Conservation (phyloP, 2,888 invertebrate species). For the Drosophila colorata region DNA sequence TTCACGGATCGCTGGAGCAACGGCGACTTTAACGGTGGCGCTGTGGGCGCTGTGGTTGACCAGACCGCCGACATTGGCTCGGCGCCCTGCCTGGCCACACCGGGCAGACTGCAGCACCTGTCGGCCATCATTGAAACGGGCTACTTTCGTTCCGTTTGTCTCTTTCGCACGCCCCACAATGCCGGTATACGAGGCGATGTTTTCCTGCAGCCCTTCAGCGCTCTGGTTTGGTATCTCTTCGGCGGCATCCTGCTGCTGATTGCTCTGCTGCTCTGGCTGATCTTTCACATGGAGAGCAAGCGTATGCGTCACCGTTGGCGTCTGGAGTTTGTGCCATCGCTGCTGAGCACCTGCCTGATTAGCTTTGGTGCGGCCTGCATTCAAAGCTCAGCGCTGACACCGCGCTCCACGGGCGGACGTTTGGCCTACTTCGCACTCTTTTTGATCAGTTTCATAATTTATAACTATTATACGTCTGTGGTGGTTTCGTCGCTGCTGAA, state of each 20-base stretch:
- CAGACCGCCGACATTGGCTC: conserved; percentile 72
- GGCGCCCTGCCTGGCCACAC: conserved; percentile 59
- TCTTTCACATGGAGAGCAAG: conserved; percentile 75
- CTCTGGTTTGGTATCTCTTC: conserved; percentile 86
- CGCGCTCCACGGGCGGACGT: conserved; percentile 85
- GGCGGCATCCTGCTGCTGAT: conserved; percentile 82
- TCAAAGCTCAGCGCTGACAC: conserved; percentile 85
- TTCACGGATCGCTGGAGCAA: conserved; percentile 76
- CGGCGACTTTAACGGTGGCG: conserved; percentile 71
- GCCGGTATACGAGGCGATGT: conserved; percentile 87
- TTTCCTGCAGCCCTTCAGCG: conserved; percentile 87
- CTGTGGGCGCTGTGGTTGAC: conserved; percentile 72
- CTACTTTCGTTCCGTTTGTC: conserved; percentile 85
- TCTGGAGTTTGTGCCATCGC: conserved; percentile 74
- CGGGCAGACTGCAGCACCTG: conserved; percentile 56
- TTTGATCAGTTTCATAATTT: conserved; percentile 86
- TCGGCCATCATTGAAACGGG: conserved; percentile 66
- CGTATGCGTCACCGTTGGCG: conserved; percentile 38
- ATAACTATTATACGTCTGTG: conserved; percentile 88
- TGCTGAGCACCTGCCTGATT: conserved; percentile 80
- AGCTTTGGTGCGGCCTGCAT: conserved; percentile 86
- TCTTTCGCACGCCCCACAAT: conserved; percentile 87
- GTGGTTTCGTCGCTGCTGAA: conserved; percentile 88
- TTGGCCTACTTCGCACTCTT: conserved; percentile 74
- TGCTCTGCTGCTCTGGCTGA: conserved; percentile 81